phyloP scores from a whole-genome alignment of 2,888 invertebrate genomes.

The Villa cingulata region DNA sequence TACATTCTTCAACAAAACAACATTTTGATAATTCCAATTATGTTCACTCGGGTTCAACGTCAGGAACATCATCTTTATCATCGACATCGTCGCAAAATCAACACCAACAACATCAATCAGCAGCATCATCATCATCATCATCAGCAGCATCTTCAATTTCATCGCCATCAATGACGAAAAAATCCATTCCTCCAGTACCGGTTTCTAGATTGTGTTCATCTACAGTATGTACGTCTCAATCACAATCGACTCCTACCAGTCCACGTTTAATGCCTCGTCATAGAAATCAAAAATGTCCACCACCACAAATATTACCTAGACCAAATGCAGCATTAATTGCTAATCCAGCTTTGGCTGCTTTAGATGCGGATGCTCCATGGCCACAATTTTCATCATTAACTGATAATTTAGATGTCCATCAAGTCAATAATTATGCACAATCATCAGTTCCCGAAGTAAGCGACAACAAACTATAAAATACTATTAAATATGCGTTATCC shows the following conservation, averaged over 20 bases:
- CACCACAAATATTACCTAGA: conserved; percentile 32
- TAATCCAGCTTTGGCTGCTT: conserved; percentile 24
- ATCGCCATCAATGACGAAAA: conserved; percentile 30
- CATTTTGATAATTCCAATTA: conserved; percentile 9
- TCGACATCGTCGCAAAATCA: conserved; percentile 24
- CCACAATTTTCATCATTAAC: conserved; percentile 31
- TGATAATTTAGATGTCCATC: conserved; percentile 32
- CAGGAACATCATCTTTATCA: conserved; percentile 17
- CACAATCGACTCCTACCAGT: conserved; percentile 56
- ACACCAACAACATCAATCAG: conserved; percentile 14
- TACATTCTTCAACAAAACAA: background rate
- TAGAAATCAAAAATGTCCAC: conserved; percentile 33
- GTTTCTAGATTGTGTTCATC: background rate
- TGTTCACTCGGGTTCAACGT: background rate
- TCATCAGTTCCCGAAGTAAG: conserved; percentile 31
- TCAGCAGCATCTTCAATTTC: conserved; percentile 22
- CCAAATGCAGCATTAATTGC: conserved; percentile 21
- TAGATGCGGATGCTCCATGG: conserved; percentile 33
- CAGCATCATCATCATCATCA: background rate
- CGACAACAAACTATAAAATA: too few relatives aligned
- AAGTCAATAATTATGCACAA: conserved; percentile 36
- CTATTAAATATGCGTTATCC: too few relatives aligned
- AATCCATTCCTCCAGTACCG: conserved; percentile 9
- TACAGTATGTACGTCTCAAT: conserved; percentile 28
- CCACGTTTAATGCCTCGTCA: conserved; percentile 55